Conservation (phyloP, 2,888 invertebrate genomes). For the Heliconius cydno region DNA sequence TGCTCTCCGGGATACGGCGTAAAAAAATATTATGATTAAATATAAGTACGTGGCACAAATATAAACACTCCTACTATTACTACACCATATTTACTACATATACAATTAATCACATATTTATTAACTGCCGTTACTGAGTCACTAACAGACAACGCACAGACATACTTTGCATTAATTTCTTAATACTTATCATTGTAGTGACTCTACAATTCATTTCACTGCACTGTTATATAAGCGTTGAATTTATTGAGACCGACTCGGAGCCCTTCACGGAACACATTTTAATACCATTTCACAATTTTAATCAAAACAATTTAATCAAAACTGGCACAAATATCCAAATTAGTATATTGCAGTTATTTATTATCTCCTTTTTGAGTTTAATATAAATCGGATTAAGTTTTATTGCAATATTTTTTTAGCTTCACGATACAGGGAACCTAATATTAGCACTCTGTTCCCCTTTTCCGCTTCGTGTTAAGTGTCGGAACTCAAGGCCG, state of each 20-base stretch:
- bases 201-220: not conserved
- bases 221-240: not conserved
- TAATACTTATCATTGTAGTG: not conserved
- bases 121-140: not conserved
- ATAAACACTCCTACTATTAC: too few species aligned
- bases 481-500: not conserved
- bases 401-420: not conserved
- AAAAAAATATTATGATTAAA: too few species aligned
- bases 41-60: too few species aligned
- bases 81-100: too few species aligned
- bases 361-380: not conserved
- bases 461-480: not conserved
- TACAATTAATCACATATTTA: too few species aligned
- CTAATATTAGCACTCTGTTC: not conserved
- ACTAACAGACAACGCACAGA: not conserved
- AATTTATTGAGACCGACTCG: not conserved
- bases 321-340: conserved; percentile 17
- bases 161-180: not conserved
- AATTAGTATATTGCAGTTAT: not conserved
- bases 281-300: not conserved
- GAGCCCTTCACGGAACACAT: not conserved
- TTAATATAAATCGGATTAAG: not conserved
- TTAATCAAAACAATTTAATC: not conserved
- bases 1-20: too few species aligned
- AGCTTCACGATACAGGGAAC: not conserved